Base-by-base conservation (phyloP, 1,140 invertebrate genomes). In the Ceratina japonica region DNA sequence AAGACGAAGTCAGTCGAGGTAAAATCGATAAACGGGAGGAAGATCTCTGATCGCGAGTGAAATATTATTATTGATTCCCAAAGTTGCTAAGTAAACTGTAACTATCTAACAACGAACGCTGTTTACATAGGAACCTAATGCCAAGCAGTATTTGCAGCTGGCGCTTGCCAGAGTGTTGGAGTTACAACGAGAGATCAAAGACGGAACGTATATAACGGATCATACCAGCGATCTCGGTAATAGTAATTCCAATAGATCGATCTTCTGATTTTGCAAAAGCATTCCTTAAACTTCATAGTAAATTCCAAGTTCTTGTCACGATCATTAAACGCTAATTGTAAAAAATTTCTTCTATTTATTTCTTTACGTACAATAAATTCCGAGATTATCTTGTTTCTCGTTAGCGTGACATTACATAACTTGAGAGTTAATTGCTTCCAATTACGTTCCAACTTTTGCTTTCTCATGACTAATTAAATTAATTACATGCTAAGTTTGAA, bases 81-180 rank as follows among this genome's bases (percentile, higher is more conserved):
- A 10, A 16, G 16, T 15, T 31, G 10, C 27, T 16, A 27, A 22
- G 10, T 69, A 54, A 54, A 70, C 24, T 7, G 18, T 18, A 15
- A 15, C 2, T 31, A 74, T 15, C 44, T 56, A 51, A 61, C 12
- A 37, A 18, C 37, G 31, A 8, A 4, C 22, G 76, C 20, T 85
- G 62, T 78, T 72, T 81, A 44, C 51, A 52, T 72, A 92, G 89
- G 78, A 76, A 73, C 87, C 89, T 24, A 88, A 83, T 81, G 81
- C 88, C 24, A 85, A 82, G 62, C 89, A 92, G 69, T 92, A 92
- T 82, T 69, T 92, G 44, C 88, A 92, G 69, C 76, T 91, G 66
- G 90, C 90, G 62, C 71, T 92, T 20, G 79, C 86, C 3, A 88
- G 84, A 84, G 86, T 92, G 31, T 56, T 90, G 15, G 88, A 92